Base-by-base conservation (phyloP, 64 coral and sea anemone genomes). In the Pocillopora verrucosa region DNA sequence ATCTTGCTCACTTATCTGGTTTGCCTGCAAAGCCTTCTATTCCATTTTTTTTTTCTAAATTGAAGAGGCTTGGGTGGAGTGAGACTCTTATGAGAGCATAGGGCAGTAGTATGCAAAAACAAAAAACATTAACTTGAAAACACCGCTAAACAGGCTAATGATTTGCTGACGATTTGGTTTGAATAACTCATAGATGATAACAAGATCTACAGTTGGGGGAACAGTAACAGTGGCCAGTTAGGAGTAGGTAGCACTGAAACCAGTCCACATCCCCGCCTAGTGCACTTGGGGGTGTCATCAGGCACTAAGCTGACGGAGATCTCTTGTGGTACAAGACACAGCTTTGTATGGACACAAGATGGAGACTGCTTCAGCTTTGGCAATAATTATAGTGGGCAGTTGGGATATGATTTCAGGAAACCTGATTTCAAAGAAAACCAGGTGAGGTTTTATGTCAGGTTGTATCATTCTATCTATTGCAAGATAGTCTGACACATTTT, bases 361-460 rank as follows among this genome's bases (percentile, higher is more conserved):
- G 97, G 97, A 80, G 91, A 95, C 13, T 99, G 97, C 61, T 93
- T 92, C 62, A 99, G 97, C 76, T 99, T 99, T 91, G 97, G 97
- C 2, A 99, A 99, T 77, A 99, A 99, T 75, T 99, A 92, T 86
- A 95, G 80, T 99, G 97, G 88, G 30, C 97, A 99, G 56, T 92
- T 99, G 65, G 97, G 97, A 37, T 95, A 99, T 80, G 94, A 99
- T 70, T 99, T 99, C 63, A 91, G 93, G 25, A 99, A 99, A 72
- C 93, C 97, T 86, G 97, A 99, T 82, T 99, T 95, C 59, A 99
- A 99, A 61, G 94, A 99, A 80, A 99, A 99, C 75, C 97, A 99
- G 94, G 96, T 98, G 56, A 61, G 34, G 11, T 12, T 63, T 60
- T 30, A 62, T 10, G 17, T 20, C 41, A 20, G 41, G 45, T 30